These are phyloP conservation scores for Anagrus nilaparvatae DNA, from an alignment of 1,140 invertebrate species.

Conservation along the genomic window DNA sequence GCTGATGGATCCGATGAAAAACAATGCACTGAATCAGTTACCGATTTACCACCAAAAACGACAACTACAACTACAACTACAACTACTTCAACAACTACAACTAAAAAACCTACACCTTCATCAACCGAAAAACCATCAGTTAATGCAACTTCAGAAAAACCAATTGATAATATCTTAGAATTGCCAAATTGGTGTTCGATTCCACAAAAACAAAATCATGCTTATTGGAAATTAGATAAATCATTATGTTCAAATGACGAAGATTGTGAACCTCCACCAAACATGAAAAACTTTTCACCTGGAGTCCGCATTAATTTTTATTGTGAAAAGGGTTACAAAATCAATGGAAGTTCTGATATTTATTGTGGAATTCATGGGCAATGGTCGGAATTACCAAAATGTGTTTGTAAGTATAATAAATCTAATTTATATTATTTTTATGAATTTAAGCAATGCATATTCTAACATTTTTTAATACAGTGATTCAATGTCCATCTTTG, in stretches of 20 bases:
- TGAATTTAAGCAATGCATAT: too few species aligned
- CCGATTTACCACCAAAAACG: neutral
- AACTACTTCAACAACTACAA: too few species aligned
- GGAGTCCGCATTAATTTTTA: constrained; percentile 29
- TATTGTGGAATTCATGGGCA: constrained; percentile 25
- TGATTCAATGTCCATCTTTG: constrained; percentile 28
- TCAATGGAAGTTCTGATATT: constrained; percentile 21
- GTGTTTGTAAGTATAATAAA: constrained; percentile 28
- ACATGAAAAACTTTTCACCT: constrained; percentile 14
- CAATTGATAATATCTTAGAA: too few species aligned
- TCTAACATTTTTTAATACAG: too few species aligned
- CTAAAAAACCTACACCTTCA: neutral
- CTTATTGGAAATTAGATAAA: constrained; percentile 25
- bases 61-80: neutral
- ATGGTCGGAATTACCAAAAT: constrained; percentile 29
- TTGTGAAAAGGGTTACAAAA: constrained; percentile 27
- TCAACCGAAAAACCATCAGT: neutral
- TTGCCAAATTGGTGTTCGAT: constrained; percentile 22
- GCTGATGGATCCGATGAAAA: constrained; percentile 47
- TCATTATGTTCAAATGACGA: constrained; percentile 21
- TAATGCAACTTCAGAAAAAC: neutral
- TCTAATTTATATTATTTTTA: too few species aligned
- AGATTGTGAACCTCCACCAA: constrained; percentile 20
- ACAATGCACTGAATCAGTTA: constrained; percentile 17
- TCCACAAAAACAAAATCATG: constrained; percentile 29